Conservation (phyloP, 2,113 vertebrate species). For the Paratilapia polleni region DNA sequence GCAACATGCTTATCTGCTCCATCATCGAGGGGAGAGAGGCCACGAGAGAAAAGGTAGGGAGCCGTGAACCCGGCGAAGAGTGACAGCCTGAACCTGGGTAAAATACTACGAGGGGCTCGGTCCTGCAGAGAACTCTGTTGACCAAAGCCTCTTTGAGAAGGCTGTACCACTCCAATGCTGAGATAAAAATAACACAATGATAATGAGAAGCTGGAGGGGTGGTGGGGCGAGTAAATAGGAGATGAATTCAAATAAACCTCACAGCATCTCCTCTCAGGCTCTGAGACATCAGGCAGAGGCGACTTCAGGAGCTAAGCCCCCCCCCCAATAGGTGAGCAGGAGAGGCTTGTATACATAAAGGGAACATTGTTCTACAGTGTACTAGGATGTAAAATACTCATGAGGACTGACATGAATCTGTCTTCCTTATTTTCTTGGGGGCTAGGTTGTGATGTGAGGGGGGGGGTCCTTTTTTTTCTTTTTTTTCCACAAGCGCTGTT, state of each 20-base stretch:
- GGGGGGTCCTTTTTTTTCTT: not conserved
- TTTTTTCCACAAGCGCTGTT: constrained; percentile 38
- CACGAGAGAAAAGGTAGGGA: constrained; percentile 54
- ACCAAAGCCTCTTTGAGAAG: constrained; percentile 31
- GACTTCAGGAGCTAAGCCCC: not conserved
- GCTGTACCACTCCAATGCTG: constrained; percentile 11
- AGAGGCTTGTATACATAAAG: constrained; percentile 43
- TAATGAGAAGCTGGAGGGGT: constrained; percentile 25
- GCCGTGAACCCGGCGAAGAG: constrained; percentile 52
- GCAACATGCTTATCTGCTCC: constrained; percentile 72
- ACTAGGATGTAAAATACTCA: constrained; percentile 53
- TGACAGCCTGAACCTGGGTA: constrained; percentile 49
- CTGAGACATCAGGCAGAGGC: constrained; percentile 4
- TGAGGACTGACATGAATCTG: constrained; percentile 67
- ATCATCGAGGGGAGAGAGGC: constrained; percentile 54
- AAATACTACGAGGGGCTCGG: not conserved
- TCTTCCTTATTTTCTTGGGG: constrained; percentile 54
- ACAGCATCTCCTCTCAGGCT: constrained; percentile 5
- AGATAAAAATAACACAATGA: constrained; percentile 45
- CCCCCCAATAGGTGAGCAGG: constrained; percentile 13
- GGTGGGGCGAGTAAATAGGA: constrained; percentile 1
- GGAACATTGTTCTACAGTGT: constrained; percentile 52
- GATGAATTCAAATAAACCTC: constrained; percentile 55
- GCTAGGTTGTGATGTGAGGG: not conserved
- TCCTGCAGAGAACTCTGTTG: constrained; percentile 44